Conservation (phyloP, 1,140 invertebrate genomes). For the Anoplophora glabripennis region DNA sequence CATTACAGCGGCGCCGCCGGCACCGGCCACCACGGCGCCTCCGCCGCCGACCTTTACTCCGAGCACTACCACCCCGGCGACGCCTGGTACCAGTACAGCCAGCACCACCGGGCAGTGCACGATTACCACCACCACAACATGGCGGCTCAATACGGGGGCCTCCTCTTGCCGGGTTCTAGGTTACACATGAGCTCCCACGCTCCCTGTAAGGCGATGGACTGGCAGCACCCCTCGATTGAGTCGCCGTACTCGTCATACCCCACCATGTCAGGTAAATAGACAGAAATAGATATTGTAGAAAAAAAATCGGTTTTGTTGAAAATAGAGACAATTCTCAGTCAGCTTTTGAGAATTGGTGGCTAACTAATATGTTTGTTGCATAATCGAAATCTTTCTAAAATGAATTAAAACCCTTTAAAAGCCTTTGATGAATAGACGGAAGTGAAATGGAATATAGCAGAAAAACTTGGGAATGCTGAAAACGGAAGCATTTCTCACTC, state of each 20-base stretch:
- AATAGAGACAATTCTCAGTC: too few species aligned
- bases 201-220: slow-evolving; percentile 49
- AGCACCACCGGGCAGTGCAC: slow-evolving; percentile 57
- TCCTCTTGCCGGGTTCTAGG: slow-evolving; percentile 53
- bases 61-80: slow-evolving; percentile 58
- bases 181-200: slow-evolving; percentile 47
- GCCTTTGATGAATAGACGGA: too few species aligned
- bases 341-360: too few species aligned
- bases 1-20: slow-evolving; percentile 55
- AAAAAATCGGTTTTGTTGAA: too few species aligned
- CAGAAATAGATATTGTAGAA: not conserved
- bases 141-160: slow-evolving; percentile 69
- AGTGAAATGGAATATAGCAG: too few species aligned
- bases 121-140: slow-evolving; percentile 68
- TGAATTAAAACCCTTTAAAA: too few species aligned
- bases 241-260: slow-evolving; percentile 47
- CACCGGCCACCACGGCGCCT: slow-evolving; percentile 42
- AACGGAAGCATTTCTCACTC: too few species aligned
- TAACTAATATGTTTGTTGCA: too few species aligned
- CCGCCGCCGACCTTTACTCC: slow-evolving; percentile 55
- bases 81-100: slow-evolving; percentile 52
- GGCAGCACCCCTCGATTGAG: slow-evolving; percentile 48
- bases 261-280: slow-evolving; percentile 46
- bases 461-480: too few species aligned
- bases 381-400: too few species aligned